These are phyloP conservation scores for Ochropleura plecta DNA, from an alignment of 2,888 invertebrate genomes.

Conservation along the genomic window DNA sequence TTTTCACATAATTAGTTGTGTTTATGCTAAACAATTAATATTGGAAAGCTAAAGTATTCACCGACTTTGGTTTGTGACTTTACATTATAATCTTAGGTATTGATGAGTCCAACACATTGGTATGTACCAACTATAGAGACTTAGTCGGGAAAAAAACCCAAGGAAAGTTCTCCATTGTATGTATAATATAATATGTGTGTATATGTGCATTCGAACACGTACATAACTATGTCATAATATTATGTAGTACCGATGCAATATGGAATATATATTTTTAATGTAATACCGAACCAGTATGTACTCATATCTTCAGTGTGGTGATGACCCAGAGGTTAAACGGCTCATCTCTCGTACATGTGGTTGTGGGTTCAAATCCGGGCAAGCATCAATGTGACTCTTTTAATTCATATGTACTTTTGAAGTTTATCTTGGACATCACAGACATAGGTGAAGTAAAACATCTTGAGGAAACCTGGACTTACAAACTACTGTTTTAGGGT, in stretches of 20 bases:
- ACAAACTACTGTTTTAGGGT: too few species aligned
- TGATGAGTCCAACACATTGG: not conserved
- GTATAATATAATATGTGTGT: not conserved
- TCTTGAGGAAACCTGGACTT: too few species aligned
- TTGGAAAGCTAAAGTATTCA: not conserved
- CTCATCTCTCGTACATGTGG: too few species aligned
- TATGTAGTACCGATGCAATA: conserved; percentile 15
- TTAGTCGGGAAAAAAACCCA: conserved; percentile 25
- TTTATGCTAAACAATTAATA: not conserved
- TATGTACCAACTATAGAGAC: not conserved
- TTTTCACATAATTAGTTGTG: not conserved
- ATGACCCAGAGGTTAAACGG: too few species aligned
- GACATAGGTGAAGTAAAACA: too few species aligned
- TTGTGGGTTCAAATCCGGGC: too few species aligned
- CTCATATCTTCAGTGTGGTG: too few species aligned
- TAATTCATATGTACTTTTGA: too few species aligned
- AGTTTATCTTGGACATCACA: too few species aligned
- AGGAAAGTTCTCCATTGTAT: not conserved
- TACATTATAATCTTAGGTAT: not conserved
- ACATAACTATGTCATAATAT: conserved; percentile 22
- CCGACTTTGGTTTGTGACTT: not conserved
- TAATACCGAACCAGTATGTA: not conserved
- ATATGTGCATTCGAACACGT: conserved; percentile 26
- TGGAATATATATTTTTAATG: conserved; percentile 1
- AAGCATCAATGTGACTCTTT: too few species aligned